phyloP scores from a whole-genome alignment of 2,113 vertebrate species.

The Budorcas taxicolor region DNA sequence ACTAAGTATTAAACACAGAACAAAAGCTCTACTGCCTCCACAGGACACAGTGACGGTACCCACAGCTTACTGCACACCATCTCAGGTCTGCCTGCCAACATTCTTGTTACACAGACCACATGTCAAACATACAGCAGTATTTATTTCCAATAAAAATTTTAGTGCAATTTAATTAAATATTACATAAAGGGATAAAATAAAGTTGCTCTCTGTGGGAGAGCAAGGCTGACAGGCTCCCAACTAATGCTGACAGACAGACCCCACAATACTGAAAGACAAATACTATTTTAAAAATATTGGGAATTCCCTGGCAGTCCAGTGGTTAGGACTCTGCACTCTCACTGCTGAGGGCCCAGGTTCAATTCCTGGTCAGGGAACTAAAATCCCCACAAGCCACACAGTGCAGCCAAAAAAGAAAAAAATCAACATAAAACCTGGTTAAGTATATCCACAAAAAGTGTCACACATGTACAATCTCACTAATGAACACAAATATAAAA shows the following conservation, averaged over 20 bases:
- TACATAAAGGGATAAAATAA: not conserved
- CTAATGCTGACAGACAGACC: not conserved
- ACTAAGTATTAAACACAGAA: not conserved
- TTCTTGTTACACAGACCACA: not conserved
- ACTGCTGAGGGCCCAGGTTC: not conserved
- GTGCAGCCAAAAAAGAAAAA: not conserved
- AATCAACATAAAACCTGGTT: not conserved
- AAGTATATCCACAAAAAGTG: not conserved
- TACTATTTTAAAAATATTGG: not conserved
- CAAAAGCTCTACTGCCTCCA: not conserved
- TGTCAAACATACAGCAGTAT: fast-evolving
- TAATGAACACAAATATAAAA: not conserved
- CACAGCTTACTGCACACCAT: not conserved
- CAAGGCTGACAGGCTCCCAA: not conserved
- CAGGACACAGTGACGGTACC: too few species aligned
- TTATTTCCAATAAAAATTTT: not conserved
- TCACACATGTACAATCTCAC: not conserved
- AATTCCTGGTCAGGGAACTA: not conserved
- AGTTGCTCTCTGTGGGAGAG: not conserved
- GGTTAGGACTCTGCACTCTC: not conserved
- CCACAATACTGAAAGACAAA: not conserved
- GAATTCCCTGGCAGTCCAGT: not conserved
- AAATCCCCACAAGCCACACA: not conserved
- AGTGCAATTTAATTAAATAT: not conserved
- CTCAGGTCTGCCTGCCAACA: not conserved